Conservation (phyloP, 2,113 vertebrate genomes). For the Paratilapia polleni region DNA sequence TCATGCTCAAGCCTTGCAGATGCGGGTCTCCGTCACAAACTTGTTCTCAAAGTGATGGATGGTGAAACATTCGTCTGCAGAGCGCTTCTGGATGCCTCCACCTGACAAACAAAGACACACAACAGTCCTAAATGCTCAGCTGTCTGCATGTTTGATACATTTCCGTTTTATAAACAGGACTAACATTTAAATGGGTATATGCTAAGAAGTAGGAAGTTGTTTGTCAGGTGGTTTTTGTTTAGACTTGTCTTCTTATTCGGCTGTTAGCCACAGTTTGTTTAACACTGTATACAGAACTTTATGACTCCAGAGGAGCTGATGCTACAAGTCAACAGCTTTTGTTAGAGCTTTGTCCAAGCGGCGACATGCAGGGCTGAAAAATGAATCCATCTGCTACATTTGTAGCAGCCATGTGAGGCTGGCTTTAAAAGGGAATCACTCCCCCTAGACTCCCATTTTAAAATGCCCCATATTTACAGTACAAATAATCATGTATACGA, state of each 20-base stretch:
- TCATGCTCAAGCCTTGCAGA: slow-evolving; percentile 84
- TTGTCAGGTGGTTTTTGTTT: background rate
- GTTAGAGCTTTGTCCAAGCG: too few species aligned
- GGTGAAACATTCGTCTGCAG: slow-evolving; percentile 86
- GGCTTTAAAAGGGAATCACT: too few species aligned
- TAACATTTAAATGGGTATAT: background rate
- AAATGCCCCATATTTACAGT: too few species aligned
- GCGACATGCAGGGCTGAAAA: too few species aligned
- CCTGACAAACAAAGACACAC: slow-evolving; percentile 24
- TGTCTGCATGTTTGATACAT: background rate
- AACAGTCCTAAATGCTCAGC: background rate
- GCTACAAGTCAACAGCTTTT: too few species aligned
- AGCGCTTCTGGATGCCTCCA: slow-evolving; percentile 89
- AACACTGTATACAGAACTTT: background rate
- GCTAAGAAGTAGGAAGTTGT: background rate
- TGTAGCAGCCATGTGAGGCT: too few species aligned
- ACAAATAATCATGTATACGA: background rate
- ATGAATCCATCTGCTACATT: too few species aligned
- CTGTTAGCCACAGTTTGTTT: background rate
- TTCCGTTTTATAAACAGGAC: background rate
- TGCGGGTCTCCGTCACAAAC: slow-evolving; percentile 91
- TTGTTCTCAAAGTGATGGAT: slow-evolving; percentile 93
- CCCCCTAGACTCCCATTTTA: too few species aligned
- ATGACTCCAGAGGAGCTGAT: too few species aligned
- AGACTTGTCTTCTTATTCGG: background rate